Evolutionary conservation across 2,797 vertebrate species (phyloP).

Genomic region (Liparis tanakae): DNA sequence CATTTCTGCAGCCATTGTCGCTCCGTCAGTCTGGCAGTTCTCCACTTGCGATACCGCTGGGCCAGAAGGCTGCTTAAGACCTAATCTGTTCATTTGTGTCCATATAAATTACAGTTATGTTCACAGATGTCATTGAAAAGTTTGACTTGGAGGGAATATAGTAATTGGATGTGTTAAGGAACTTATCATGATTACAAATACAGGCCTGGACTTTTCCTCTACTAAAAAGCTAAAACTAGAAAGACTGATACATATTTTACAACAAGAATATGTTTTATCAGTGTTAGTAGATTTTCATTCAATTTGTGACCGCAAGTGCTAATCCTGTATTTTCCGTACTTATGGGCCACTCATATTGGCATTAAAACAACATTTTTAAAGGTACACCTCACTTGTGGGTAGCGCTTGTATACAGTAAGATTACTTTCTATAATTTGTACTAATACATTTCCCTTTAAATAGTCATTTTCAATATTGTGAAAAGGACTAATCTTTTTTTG

Average conservation of each 20-base stretch:
- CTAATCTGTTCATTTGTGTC: slow-evolving; percentile 39
- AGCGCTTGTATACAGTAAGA: neutral
- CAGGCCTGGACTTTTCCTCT: neutral
- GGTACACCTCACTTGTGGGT: neutral
- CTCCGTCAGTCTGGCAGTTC: slow-evolving; percentile 44
- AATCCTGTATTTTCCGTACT: neutral
- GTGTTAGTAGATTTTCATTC: neutral
- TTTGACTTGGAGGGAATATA: slow-evolving; percentile 14
- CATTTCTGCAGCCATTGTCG: slow-evolving; percentile 57
- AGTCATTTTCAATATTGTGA: neutral
- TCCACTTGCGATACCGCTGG: slow-evolving; percentile 23
- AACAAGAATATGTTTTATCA: neutral
- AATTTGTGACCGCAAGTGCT: neutral
- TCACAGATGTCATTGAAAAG: slow-evolving; percentile 27
- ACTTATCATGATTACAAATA: neutral
- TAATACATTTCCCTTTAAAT: neutral
- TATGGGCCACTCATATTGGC: neutral
- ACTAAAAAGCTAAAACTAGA: neutral
- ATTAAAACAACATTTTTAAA: neutral
- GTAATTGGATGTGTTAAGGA: neutral
- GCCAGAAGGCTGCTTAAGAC: slow-evolving; percentile 36
- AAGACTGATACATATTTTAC: neutral
- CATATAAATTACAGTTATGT: slow-evolving; percentile 22
- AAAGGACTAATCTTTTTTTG: slow-evolving; percentile 13
- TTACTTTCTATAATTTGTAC: neutral